Evolutionary conservation across 2,888 invertebrate species (phyloP), one percentile per base, ranked within the genome.

Genomic region (Gari tellinella): DNA sequence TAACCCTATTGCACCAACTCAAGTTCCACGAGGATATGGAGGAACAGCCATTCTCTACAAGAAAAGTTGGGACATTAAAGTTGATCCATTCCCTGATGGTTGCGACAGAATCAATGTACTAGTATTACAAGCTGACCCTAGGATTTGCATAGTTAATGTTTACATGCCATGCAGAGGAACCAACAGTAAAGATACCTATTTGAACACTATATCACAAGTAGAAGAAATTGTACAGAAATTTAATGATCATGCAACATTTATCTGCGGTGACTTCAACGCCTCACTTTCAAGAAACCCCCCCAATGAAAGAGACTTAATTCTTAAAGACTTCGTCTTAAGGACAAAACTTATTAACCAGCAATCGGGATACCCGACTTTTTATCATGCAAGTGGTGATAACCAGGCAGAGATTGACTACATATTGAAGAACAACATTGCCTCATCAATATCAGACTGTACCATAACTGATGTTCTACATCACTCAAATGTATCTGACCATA

Each of bases 351-450:
- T 40, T 10, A 40, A 14, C 19, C 19, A 40, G 38, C 55, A 55
- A 21, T 19, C 8, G 15, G 55, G 55, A 5, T 21, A 17, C 1
- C 5, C 19, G 2, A 55, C 55, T 7, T 40, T 55, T 21, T 55
- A 40, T 21, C 55, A 55, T 40, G 40, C 55, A 38, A 55, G 40
- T 19, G 40, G 40, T 37, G 7, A 14, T 5, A 40, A 38, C 38
- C 19, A 40, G 23, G 55, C 55, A 12, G 55, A 55, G 14, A 55
- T 55, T 21, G 55, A 55, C n/a, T 55, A 55, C n/a, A 40, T 55
- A 5, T 19, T 55, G 8, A 40, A 21, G 14, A 40, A 40, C 15
- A 31, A n/a, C 2, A 7, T 21, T 14, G 40, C 15, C 10, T n/a
- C n/a, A n/a, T n/a, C n/a, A n/a, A n/a, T n/a, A n/a, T n/a, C n/a